Evolutionary conservation across 2,113 vertebrate species (phyloP).

Genomic region (Macaca nemestrina): DNA sequence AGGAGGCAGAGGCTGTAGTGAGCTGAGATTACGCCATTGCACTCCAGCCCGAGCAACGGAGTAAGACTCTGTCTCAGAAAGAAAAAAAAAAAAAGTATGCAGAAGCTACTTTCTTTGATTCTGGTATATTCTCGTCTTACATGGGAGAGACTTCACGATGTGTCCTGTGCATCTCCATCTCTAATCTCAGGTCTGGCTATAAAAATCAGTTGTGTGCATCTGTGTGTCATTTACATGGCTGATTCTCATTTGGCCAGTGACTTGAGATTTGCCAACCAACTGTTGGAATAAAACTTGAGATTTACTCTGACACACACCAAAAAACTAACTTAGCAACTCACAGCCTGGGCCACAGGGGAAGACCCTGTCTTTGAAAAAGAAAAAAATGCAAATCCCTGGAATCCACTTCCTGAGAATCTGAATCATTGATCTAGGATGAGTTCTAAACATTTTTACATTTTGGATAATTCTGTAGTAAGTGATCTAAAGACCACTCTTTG

Average conservation of each 20-base stretch:
- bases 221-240: background rate
- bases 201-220: background rate
- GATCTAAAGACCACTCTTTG: background rate
- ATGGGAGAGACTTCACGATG: background rate
- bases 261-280: constrained; percentile 23
- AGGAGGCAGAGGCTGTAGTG: too few species aligned
- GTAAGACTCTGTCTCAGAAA: too few species aligned
- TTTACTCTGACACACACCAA: background rate
- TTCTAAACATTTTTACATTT: background rate
- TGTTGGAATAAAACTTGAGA: constrained; percentile 7
- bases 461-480: background rate
- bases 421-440: background rate
- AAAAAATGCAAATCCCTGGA: background rate
- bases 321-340: background rate
- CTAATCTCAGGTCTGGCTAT: background rate
- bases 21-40: too few species aligned
- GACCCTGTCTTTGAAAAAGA: too few species aligned
- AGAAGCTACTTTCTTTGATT: background rate
- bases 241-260: background rate
- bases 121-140: background rate
- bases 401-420: background rate
- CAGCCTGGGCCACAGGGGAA: too few species aligned
- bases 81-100: background rate
- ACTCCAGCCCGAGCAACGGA: too few species aligned
- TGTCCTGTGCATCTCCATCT: background rate